phyloP scores from a whole-genome alignment of 2,888 invertebrate genomes.

The Chrysina gloriosa region DNA sequence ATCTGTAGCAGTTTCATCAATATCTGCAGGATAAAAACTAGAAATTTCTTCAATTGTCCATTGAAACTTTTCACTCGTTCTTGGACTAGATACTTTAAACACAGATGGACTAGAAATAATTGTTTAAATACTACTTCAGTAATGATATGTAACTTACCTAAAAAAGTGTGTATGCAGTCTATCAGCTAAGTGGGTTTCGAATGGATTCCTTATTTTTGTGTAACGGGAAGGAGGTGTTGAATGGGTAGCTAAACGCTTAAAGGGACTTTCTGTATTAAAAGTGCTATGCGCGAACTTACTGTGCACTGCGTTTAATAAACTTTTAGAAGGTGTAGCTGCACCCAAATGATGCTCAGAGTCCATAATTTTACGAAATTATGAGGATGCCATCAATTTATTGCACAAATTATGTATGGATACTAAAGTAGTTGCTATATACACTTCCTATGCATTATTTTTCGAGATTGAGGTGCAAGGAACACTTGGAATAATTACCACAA shows the following conservation, averaged over 20 bases:
- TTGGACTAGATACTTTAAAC: slow-evolving; percentile 62
- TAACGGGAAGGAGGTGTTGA: slow-evolving; percentile 71
- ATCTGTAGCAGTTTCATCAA: slow-evolving; percentile 73
- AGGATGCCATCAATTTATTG: slow-evolving; percentile 45
- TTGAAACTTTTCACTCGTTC: slow-evolving; percentile 67
- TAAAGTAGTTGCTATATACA: background rate
- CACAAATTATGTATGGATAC: slow-evolving; percentile 1
- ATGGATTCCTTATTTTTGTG: slow-evolving; percentile 74
- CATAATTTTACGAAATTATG: slow-evolving; percentile 42
- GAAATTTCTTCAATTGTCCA: slow-evolving; percentile 81
- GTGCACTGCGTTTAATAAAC: slow-evolving; percentile 42
- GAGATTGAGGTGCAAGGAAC: background rate
- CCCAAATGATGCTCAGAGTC: slow-evolving; percentile 42
- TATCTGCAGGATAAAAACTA: slow-evolving; percentile 74
- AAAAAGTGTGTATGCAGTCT: slow-evolving; percentile 76
- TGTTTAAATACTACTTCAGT: slow-evolving; percentile 33
- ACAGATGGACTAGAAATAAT: slow-evolving; percentile 61
- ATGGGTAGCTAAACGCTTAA: slow-evolving; percentile 62
- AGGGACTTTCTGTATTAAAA: slow-evolving; percentile 58
- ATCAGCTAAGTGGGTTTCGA: slow-evolving; percentile 74
- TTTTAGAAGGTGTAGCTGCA: slow-evolving; percentile 42
- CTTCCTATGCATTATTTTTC: slow-evolving; percentile 10
- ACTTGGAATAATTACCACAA: background rate
- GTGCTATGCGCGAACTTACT: slow-evolving; percentile 43
- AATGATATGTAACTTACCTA: slow-evolving; percentile 66